Evolutionary conservation across 2,888 invertebrate species (phyloP), one percentile per base, ranked within the genome.

Genomic region (Tyria jacobaeae): DNA sequence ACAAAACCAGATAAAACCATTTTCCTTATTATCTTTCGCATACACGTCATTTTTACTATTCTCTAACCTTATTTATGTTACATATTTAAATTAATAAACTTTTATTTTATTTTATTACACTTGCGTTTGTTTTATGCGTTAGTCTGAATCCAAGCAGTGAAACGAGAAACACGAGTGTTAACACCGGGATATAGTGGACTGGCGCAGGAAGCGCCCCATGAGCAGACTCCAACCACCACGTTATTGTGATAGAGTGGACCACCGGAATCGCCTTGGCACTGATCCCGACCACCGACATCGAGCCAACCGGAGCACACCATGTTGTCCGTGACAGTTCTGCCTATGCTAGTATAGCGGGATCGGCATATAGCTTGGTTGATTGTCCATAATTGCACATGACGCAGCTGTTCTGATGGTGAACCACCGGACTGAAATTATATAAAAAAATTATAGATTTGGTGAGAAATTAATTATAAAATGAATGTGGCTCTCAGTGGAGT

Each of bases 191-290:
- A 84, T 27, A 0, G 50, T 4, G 76, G 73, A 12, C 51, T 70
- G 61, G 72, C 85, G 35, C 86, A 85, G 5, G 71, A 59, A 1
- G 15, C 2, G 0, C 87, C 85, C 72, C 75, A 87, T 3, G 87
- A 87, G 63, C 77, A 76, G 39, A 87, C 73, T 51, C 87, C 87
- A 10, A 87, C 82, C 9, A 88, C 62, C 14, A 83, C 75, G 17
- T 71, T 61, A 58, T 83, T 82, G 65, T 84, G 84, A 61, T 81
- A 60, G n/a, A 87, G 79, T 3, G 87, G 87, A 34, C 86, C 83
- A 1, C 86, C 86, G 3, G 82, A 80, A 66, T 87, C 87, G 48
- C 80, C 82, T 53, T 72, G 71, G 73, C 84, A 84, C 61, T 80
- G 79, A 59, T 78, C 81, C 21, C 83, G 78, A 34, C 82, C 83